These are phyloP conservation scores for Graphium colonna DNA, from an alignment of 2,888 invertebrate species.

Conservation along the genomic window DNA sequence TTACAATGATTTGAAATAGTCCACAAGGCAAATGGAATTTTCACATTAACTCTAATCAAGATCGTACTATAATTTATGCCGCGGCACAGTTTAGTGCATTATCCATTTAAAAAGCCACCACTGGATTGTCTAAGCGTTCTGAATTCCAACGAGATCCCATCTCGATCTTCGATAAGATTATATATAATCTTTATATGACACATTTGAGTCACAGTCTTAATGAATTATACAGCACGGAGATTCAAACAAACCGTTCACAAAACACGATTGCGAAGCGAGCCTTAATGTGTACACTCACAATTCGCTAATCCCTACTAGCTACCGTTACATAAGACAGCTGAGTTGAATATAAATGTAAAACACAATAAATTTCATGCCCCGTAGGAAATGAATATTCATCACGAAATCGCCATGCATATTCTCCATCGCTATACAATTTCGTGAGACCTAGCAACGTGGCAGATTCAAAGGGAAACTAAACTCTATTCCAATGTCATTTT, in stretches of 20 bases:
- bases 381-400: conserved; percentile 81
- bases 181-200: not conserved
- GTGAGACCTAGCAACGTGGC: conserved; percentile 54
- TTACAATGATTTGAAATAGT: not conserved
- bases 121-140: conserved; percentile 1
- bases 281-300: conserved; percentile 73
- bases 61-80: not conserved
- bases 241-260: conserved; percentile 63
- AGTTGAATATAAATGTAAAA: conserved; percentile 80
- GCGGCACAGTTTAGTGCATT: not conserved
- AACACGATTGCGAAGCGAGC: conserved; percentile 58
- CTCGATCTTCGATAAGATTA: conserved; percentile 11
- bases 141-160: conserved; percentile 13
- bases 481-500: conserved; percentile 51
- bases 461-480: conserved; percentile 48
- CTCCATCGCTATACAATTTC: conserved; percentile 72
- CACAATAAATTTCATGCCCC: conserved; percentile 81
- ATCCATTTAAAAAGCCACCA: not conserved
- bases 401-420: conserved; percentile 80
- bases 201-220: not conserved
- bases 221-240: conserved; percentile 36
- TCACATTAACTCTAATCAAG: not conserved
- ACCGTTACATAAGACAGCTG: conserved; percentile 79
- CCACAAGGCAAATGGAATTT: not conserved
- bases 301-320: conserved; percentile 78